Evolutionary conservation across 2,113 vertebrate genomes (phyloP).

Genomic region (Sprattus sprattus): DNA sequence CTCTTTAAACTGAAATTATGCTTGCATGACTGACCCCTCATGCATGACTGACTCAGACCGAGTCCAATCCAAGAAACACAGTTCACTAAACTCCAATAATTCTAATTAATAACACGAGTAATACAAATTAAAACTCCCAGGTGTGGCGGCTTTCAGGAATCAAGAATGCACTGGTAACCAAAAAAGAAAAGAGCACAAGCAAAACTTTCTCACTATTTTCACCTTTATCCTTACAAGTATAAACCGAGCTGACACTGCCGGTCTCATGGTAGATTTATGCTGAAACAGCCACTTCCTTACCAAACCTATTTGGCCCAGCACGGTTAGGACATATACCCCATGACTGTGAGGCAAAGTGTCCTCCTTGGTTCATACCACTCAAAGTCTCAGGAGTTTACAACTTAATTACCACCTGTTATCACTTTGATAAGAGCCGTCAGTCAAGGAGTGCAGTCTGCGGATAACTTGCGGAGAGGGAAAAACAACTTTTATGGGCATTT

Average conservation of each 20-base stretch:
- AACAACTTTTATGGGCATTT: background rate
- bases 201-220: background rate
- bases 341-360: background rate
- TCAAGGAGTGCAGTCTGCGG: background rate
- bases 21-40: background rate
- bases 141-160: background rate
- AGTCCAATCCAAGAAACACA: too few species aligned
- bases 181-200: background rate
- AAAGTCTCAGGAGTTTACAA: slow-evolving; percentile 22
- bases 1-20: too few species aligned
- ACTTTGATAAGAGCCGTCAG: background rate
- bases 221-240: background rate
- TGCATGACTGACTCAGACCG: too few species aligned
- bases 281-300: too few species aligned
- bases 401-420: slow-evolving; percentile 3
- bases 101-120: background rate
- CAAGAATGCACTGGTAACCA: background rate
- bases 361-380: background rate
- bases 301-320: background rate
- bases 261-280: background rate
- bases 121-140: background rate
- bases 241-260: background rate
- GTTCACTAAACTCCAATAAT: background rate
- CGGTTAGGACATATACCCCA: too few species aligned
- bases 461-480: background rate